A percentile compares a stretch with the other conserved stretches of the same genome.
Evolutionary conservation across 2,113 vertebrate genomes (phyloP).

Genomic region (Microcebus ravelobensis): DNA sequence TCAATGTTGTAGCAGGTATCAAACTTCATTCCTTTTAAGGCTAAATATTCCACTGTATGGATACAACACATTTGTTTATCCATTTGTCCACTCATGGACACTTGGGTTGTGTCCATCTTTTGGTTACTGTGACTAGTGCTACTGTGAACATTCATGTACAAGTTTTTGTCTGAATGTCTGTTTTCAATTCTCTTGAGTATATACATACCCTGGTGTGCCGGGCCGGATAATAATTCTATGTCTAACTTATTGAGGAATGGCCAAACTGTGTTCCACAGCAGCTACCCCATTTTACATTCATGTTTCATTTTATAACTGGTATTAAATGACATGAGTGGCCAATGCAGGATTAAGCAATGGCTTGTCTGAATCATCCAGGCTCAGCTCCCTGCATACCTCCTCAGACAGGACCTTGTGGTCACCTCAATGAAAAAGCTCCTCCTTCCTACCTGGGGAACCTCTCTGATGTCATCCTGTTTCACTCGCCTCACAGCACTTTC

Average conservation of each 20-base stretch:
- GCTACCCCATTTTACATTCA: neutral
- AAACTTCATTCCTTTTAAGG: neutral
- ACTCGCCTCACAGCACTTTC: neutral
- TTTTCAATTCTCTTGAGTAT: neutral
- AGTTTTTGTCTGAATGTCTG: neutral
- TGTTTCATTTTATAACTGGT: neutral
- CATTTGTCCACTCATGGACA: neutral
- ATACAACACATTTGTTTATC: neutral
- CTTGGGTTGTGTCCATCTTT: neutral
- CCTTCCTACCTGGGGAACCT: fast-evolving
- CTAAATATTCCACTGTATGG: neutral
- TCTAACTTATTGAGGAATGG: neutral
- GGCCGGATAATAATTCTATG: neutral
- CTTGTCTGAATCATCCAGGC: neutral
- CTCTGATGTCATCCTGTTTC: neutral
- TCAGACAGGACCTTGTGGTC: neutral
- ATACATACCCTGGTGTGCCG: neutral
- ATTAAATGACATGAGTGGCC: neutral
- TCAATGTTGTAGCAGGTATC: neutral
- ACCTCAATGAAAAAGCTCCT: neutral
- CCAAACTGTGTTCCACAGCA: neutral
- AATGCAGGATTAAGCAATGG: neutral
- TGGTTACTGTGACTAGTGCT: neutral
- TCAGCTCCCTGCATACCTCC: neutral
- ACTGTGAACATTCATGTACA: neutral